Base-by-base conservation (phyloP, 2,888 invertebrate genomes). In the Drosophila siamana region DNA sequence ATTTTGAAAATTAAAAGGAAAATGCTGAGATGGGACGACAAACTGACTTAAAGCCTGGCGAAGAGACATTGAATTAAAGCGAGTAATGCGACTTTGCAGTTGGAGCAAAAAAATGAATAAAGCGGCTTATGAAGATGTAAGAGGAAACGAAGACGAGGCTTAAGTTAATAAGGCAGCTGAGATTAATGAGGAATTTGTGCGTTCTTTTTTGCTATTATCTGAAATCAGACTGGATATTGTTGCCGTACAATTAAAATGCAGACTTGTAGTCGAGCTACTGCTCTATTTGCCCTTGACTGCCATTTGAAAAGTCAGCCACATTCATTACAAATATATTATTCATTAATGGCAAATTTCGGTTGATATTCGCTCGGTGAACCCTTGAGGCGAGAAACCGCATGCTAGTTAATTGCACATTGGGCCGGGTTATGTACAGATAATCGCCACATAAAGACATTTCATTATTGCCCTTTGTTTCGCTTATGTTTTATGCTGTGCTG, bases 381-480 rank as follows among this genome's bases (percentile, higher is more conserved):
- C 36, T 26, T 47, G 36, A 30, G 41, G 59, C 36, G 47, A 51
- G 28, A 64, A 64, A 52, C 67, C 68, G 51, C 73, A 73, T 55
- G 62, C 54, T 63, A 67, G 78, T 86, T 84, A 88, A 84, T 84
- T 88, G 86, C 76, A 65, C 86, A 76, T 74, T 70, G 68, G 68
- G 48, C 64, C 52, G 61, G 80, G 73, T 77, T 81, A 86, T 74
- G 77, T 64, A 59, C 70, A 74, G 79, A 79, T 88, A 88, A 85
- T 88, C 87, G 81, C 69, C 70, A 65, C 85, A 86, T 85, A 86
- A 88, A 86, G 84, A 84, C 76, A 68, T 85, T 86, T 86, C 78
- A 86, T 84, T 76, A 72, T 73, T 66, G 80, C 50, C 43, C 64
- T 68, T 78, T 71, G 62, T 78, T 74, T 61, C 55, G 56, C 55